A percentile compares a stretch with the other conserved stretches of the same genome.
These are phyloP conservation scores for Phalangium opilio DNA, from an alignment of 2,888 invertebrate species.

Conservation along the genomic window DNA sequence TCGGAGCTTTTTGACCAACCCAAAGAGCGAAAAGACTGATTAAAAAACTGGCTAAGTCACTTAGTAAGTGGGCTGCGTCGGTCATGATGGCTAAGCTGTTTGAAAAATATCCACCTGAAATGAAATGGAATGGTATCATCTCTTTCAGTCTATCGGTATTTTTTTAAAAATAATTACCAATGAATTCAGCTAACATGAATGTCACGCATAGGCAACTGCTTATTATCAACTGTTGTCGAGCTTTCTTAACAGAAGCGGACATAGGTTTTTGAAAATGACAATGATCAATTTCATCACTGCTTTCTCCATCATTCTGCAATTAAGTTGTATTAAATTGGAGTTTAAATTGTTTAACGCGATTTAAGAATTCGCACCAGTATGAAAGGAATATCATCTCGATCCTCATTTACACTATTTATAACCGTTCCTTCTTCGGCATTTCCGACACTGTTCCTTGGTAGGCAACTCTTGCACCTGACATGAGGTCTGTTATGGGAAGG, in stretches of 20 bases:
- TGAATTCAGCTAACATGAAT: constrained; percentile 10
- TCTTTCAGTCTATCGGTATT: too few relatives aligned
- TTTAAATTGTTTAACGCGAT: too few relatives aligned
- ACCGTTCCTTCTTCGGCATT: neutral
- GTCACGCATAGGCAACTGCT: constrained; percentile 7
- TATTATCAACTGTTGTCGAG: constrained; percentile 5
- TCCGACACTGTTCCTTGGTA: neutral
- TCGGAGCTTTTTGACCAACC: constrained; percentile 67
- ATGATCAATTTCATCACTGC: constrained; percentile 1
- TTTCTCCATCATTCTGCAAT: neutral
- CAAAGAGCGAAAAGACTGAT: constrained; percentile 91
- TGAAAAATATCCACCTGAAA: constrained; percentile 47
- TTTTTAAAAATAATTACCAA: neutral
- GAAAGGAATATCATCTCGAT: too few relatives aligned
- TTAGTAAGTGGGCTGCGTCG: constrained; percentile 92
- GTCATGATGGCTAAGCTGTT: constrained; percentile 73
- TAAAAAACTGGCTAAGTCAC: constrained; percentile 96
- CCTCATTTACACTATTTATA: too few relatives aligned
- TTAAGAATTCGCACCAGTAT: too few relatives aligned
- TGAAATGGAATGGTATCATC: too few relatives aligned
- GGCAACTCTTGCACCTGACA: neutral
- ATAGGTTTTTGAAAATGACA: constrained; percentile 1
- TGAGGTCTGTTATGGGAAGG: neutral
- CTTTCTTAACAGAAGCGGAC: neutral
- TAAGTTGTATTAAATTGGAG: neutral